Evolutionary conservation across 2,888 invertebrate genomes (phyloP).

Genomic region (Kryphioiulus occultus): DNA sequence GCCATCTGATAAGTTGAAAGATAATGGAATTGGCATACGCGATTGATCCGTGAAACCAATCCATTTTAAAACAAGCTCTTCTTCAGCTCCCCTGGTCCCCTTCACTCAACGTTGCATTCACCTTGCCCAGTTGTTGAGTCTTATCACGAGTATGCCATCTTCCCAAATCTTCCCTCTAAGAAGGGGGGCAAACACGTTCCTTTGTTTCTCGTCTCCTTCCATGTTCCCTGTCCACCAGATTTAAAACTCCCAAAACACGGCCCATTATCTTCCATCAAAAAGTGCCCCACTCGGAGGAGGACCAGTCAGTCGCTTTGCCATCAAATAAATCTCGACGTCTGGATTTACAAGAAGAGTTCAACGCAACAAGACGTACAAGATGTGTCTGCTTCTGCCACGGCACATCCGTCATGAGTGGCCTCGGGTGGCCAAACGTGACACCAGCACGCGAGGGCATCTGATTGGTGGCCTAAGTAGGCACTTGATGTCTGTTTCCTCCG

Average conservation of each 20-base stretch:
- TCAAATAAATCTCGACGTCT: background rate
- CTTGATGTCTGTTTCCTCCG: slow-evolving; percentile 22
- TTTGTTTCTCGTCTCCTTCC: background rate
- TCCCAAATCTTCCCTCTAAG: too few relatives aligned
- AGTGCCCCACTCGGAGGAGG: background rate
- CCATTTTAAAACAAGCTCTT: slow-evolving; percentile 16
- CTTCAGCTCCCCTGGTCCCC: slow-evolving; percentile 17
- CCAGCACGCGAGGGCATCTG: slow-evolving; percentile 35
- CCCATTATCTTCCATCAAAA: slow-evolving; percentile 30
- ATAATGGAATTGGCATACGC: slow-evolving; percentile 28
- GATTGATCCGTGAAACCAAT: slow-evolving; percentile 30
- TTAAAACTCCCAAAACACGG: background rate
- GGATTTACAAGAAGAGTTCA: slow-evolving; percentile 31
- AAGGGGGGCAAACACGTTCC: slow-evolving; percentile 18
- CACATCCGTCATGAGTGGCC: slow-evolving; percentile 15
- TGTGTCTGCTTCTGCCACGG: slow-evolving; percentile 20
- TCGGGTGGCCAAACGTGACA: background rate
- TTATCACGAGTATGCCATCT: background rate
- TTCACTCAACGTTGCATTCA: slow-evolving; percentile 20
- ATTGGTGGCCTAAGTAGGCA: slow-evolving; percentile 26
- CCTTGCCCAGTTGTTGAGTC: background rate
- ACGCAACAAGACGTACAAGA: background rate
- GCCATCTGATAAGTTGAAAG: background rate
- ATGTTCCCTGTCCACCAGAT: background rate
- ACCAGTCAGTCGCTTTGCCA: background rate